Evolutionary conservation across 2,888 invertebrate species (phyloP).

Genomic region (Cryptocephalus moraei): DNA sequence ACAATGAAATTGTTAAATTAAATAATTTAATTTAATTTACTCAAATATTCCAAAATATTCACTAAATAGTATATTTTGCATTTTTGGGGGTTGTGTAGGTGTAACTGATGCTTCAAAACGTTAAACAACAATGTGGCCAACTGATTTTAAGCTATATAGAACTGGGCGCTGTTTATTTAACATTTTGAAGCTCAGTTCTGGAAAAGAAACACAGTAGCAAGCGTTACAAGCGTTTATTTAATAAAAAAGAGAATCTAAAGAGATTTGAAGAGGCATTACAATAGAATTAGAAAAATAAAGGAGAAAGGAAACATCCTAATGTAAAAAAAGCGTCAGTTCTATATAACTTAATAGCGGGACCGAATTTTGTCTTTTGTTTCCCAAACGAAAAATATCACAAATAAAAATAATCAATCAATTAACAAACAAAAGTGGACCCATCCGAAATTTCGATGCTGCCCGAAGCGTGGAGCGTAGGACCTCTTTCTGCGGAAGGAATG

Average conservation of each 20-base stretch:
- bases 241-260: constrained; percentile 17
- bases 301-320: constrained; percentile 13
- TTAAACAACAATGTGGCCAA: constrained; percentile 22
- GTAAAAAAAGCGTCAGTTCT: constrained; percentile 19
- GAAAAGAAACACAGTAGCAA: constrained; percentile 19
- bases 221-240: constrained; percentile 10
- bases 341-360: constrained; percentile 31
- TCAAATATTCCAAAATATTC: too few relatives aligned
- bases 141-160: constrained; percentile 35
- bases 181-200: constrained; percentile 37
- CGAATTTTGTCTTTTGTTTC: too few relatives aligned
- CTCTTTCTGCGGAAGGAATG: too few relatives aligned
- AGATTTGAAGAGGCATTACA: constrained; percentile 12
- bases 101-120: constrained; percentile 38
- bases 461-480: too few relatives aligned
- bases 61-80: too few relatives aligned
- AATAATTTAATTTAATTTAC: too few relatives aligned
- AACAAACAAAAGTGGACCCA: too few relatives aligned
- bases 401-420: too few relatives aligned
- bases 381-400: background rate
- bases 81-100: background rate
- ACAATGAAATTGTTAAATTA: too few relatives aligned
- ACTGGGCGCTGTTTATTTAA: constrained; percentile 31
- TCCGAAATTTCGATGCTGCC: too few relatives aligned
- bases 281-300: constrained; percentile 15